These are phyloP conservation scores for Thaleichthys pacificus DNA, from an alignment of 2,797 vertebrate species.

Conservation along the genomic window DNA sequence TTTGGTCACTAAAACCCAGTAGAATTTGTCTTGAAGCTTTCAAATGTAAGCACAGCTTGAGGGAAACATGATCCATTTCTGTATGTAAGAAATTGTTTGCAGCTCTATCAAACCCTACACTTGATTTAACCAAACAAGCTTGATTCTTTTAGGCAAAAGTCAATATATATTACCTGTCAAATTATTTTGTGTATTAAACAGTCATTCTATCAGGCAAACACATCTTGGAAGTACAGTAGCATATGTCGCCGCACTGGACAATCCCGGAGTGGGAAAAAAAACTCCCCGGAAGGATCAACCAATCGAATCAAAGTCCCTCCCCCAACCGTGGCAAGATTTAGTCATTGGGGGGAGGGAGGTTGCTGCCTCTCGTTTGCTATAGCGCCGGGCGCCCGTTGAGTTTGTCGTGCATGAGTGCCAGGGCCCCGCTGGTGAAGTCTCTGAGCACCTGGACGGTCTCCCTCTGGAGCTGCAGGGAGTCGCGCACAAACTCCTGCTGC, in stretches of 20 bases:
- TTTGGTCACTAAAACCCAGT: not conserved
- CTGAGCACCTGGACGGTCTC: slow-evolving; percentile 79
- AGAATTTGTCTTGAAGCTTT: not conserved
- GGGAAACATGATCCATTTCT: not conserved
- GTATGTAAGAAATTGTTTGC: not conserved
- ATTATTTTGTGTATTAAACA: no score
- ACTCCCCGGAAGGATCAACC: slow-evolving; percentile 48
- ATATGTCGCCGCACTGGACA: slow-evolving; percentile 46
- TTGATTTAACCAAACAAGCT: not conserved
- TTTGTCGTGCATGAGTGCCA: slow-evolving; percentile 79
- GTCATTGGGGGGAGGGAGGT: not conserved
- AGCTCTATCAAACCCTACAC: not conserved
- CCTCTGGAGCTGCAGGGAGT: slow-evolving; percentile 78
- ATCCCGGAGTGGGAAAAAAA: slow-evolving; percentile 20
- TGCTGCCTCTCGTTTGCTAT: slow-evolving; percentile 41
- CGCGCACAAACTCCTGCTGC: slow-evolving; percentile 79
- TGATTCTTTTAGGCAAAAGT: not conserved
- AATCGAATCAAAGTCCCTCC: slow-evolving; percentile 33
- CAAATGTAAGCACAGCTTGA: not conserved
- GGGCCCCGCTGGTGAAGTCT: slow-evolving; percentile 77
- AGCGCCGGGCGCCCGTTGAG: slow-evolving; percentile 76
- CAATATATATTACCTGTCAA: not conserved
- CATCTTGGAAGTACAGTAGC: slow-evolving; percentile 22
- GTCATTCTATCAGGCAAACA: not conserved
- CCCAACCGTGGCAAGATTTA: slow-evolving; percentile 1